Base-by-base conservation (phyloP, 2,113 vertebrate species). In the Gorsachius goisagi region DNA sequence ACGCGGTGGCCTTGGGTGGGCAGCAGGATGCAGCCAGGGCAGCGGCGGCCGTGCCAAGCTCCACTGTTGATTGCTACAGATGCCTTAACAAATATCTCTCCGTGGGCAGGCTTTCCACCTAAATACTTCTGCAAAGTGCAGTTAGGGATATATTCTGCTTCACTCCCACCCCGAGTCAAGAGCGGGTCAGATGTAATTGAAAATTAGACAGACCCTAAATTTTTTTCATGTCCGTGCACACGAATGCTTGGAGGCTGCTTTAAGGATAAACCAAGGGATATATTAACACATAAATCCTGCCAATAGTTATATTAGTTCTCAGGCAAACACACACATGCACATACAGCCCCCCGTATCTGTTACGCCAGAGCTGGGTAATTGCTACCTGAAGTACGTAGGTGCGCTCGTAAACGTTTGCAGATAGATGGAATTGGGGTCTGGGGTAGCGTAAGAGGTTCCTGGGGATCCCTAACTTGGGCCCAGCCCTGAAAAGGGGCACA, bases 1-100 rank as follows among this genome's bases (percentile, higher is more conserved):
- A 33, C 0, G 1, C 0, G 2, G 56, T 32, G 28, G 3, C 68
- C 37, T 67, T 1, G 1, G 3, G 5, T 0, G 0, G 49, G n/a
- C 49, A 52, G 26, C 37, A 28, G 26, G 41, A 24, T 32, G 39
- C 30, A 63, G 53, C 30, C 33, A 49, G 74, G 53, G 15, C 19
- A 49, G 53, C 11, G 13, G 35, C 1, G 9, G 27, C 30, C 8
- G 0, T 47, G 53, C 52, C 49, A 49, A 52, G 3, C 32, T 79
- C 67, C 58, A 47, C 24, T 58, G 60, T 53, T 26, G 30, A 33
- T 62, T n/a, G 73, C 64, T 49, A 17, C 44, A 62, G 15, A 16
- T 32, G 9, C 27, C 23, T 68, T 75, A 13, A 88, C 35, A 67
- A 72, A 35, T 39, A 28, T 11, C 23, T 59, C 39, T 81, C 33